These are phyloP conservation scores for Ascidia mentula DNA, from an alignment of 23 tunicate genomes.

Conservation along the genomic window DNA sequence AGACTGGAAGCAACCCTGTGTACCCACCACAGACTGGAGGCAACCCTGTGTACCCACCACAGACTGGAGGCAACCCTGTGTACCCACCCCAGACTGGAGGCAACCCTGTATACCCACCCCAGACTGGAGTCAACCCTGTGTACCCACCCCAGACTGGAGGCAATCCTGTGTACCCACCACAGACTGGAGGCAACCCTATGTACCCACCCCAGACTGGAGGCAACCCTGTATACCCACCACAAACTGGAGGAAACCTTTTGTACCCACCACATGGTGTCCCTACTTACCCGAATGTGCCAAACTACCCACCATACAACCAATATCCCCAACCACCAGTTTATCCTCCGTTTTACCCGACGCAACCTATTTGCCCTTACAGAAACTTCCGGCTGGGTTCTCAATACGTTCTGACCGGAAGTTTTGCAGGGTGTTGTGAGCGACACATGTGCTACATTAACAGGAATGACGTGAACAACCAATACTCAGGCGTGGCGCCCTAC, in stretches of 20 bases:
- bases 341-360: neutral
- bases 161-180: too few relatives aligned
- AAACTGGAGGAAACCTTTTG: too few relatives aligned
- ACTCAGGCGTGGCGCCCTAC: constrained; percentile 1
- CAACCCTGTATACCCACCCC: too few relatives aligned
- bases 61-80: neutral
- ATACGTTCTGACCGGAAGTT: neutral
- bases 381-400: neutral
- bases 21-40: too few relatives aligned
- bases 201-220: too few relatives aligned
- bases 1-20: neutral
- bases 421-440: constrained; percentile 7
- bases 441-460: constrained; percentile 5
- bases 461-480: neutral
- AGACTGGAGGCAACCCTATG: too few relatives aligned
- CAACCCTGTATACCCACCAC: too few relatives aligned
- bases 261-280: too few relatives aligned
- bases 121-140: too few relatives aligned
- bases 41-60: neutral
- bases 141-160: too few relatives aligned
- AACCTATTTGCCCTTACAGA: constrained; percentile 1
- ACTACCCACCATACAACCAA: neutral
- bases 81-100: too few relatives aligned
- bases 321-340: constrained; percentile 1
- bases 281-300: neutral